These are phyloP conservation scores for Diphyllodes magnificus DNA, from an alignment of 2,113 vertebrate genomes.

Conservation along the genomic window DNA sequence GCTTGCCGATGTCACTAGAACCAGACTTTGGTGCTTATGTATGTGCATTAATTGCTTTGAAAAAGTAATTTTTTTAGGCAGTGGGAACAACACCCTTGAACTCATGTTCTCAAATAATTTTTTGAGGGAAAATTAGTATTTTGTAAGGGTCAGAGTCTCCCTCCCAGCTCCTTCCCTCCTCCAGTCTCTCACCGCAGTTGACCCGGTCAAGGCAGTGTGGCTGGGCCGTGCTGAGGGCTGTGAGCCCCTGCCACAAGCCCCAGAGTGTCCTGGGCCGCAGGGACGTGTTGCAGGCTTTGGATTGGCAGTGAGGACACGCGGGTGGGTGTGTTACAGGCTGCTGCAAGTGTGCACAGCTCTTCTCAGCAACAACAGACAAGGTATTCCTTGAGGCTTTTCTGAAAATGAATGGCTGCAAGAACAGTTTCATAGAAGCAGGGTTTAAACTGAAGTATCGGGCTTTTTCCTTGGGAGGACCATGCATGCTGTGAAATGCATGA, in stretches of 20 bases:
- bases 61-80: not conserved
- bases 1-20: not conserved
- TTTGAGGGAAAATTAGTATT: not conserved
- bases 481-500: not conserved
- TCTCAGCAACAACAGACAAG: not conserved
- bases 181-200: fast-evolving
- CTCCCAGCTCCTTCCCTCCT: not conserved
- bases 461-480: not conserved
- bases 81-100: not conserved
- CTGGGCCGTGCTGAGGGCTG: not conserved
- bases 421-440: not conserved
- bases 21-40: not conserved
- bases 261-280: not conserved
- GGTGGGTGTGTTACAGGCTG: not conserved
- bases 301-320: fast-evolving
- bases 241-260: not conserved
- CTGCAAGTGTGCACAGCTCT: not conserved
- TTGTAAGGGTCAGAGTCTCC: not conserved
- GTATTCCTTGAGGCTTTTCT: not conserved
- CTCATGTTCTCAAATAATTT: not conserved
- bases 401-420: not conserved
- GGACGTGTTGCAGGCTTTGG: fast-evolving
- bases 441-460: not conserved
- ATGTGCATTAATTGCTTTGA: not conserved
- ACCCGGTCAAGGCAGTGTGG: not conserved